Conservation (phyloP, 2,888 invertebrate species). For the Erynnis tages region DNA sequence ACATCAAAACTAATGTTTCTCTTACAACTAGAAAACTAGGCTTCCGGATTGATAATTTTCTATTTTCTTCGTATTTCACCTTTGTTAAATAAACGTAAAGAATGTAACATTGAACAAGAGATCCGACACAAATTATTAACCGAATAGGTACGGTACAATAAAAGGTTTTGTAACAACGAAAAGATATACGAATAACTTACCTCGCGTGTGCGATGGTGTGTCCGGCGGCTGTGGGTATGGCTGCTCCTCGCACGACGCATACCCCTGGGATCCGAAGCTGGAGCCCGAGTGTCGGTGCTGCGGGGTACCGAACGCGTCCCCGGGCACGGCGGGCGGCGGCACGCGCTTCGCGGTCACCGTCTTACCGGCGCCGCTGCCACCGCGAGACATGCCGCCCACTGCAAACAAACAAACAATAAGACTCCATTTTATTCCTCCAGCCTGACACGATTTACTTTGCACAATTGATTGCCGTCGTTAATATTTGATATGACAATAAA, state of each 20-base stretch:
- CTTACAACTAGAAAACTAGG: too few species aligned
- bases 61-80: too few species aligned
- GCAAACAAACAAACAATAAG: constrained; percentile 52
- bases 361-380: constrained; percentile 84
- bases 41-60: too few species aligned
- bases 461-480: constrained; percentile 9
- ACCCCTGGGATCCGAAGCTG: constrained; percentile 89
- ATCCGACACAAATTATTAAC: too few species aligned
- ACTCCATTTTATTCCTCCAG: constrained; percentile 14
- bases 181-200: constrained; percentile 48
- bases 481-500: constrained; percentile 1
- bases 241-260: constrained; percentile 89
- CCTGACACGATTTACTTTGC: not conserved
- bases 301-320: constrained; percentile 83
- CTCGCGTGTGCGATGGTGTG: constrained; percentile 82
- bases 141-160: too few species aligned
- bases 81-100: too few species aligned
- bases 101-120: too few species aligned
- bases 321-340: constrained; percentile 93
- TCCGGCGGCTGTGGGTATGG: constrained; percentile 84
- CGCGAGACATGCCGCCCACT: constrained; percentile 95
- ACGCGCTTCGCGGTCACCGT: constrained; percentile 95
- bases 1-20: too few species aligned
- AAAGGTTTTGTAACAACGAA: too few species aligned
- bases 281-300: constrained; percentile 89